Evolutionary conservation across 2,113 vertebrate genomes (phyloP), one percentile per base, ranked within the genome.

Genomic region (Xenopus laevis): DNA sequence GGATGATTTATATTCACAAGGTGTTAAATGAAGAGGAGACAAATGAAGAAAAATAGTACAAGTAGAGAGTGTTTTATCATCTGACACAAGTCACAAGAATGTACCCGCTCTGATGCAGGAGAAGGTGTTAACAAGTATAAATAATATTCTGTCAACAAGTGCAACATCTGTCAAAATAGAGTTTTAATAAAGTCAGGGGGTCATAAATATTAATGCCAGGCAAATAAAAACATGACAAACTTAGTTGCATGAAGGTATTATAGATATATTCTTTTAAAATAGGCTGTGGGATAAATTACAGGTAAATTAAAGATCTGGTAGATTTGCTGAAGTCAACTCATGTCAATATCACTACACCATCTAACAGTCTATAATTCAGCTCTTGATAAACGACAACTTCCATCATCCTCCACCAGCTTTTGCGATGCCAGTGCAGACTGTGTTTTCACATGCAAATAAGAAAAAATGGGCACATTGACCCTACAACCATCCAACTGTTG

Each of bases 101-200:
- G 46, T 70, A 27, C 60, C 55, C 67, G 27, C 18, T 69, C 46
- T 23, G n/a, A 33, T 68, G n/a, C 47, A 77, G 61, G 45, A 70
- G 16, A 58, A 77, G 74, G 74, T 77, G 74, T 77, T 77, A 70
- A 70, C 50, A 69, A 67, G 67, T 77, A 57, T 55, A 70, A 77
- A 77, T 77, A 70, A 77, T 53, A 70, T 64, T 77, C 66, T 53
- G 30, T 77, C 74, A 77, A 57, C 67, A 77, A 77, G 53, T 64
- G 27, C 55, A 70, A 55, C 67, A 77, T 63, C 67, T 70, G 74
- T 77, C 74, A 77, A 70, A 68, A 58, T 70, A 8, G n/a, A n/a
- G 52, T 59, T 77, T 45, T 63, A 77, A 77, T 55, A 63, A 77
- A 57, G 47, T 63, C 67, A 69, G 23, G 46, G 59, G 74, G 67